A percentile compares a stretch with the other conserved stretches of the same genome.
Evolutionary conservation across 2,113 vertebrate genomes (phyloP).

Genomic region (Meriones unguiculatus): DNA sequence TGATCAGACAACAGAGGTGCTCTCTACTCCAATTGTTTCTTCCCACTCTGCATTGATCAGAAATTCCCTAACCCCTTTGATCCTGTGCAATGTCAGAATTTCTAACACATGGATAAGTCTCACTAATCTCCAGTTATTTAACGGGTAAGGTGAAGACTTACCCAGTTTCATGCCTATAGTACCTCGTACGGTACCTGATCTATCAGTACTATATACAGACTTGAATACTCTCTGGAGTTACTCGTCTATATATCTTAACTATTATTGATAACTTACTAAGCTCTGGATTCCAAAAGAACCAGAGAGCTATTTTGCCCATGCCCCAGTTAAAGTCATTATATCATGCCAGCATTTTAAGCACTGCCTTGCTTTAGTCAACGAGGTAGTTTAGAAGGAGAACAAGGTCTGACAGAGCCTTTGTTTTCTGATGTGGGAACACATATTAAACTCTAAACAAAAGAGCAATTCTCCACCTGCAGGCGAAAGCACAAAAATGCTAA

Average conservation of each 20-base stretch:
- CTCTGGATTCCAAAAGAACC: not conserved
- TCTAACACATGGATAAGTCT: not conserved
- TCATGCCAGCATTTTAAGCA: not conserved
- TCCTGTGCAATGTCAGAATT: not conserved
- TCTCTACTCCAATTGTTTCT: not conserved
- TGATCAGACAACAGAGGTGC: not conserved
- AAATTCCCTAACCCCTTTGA: not conserved
- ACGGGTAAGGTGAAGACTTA: not conserved
- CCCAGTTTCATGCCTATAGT: not conserved
- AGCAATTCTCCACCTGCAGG: constrained; percentile 17
- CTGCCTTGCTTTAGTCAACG: not conserved
- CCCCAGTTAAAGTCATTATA: not conserved
- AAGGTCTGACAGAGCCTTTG: constrained; percentile 45
- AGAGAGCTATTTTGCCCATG: not conserved
- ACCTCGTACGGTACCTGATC: not conserved
- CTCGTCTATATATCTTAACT: not conserved
- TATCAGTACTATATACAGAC: not conserved
- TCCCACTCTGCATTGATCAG: not conserved
- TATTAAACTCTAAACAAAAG: constrained; percentile 63
- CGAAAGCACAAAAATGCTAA: not conserved
- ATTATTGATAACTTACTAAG: not conserved
- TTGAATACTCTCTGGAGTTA: not conserved
- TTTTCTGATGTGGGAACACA: constrained; percentile 47
- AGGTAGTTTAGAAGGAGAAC: not conserved
- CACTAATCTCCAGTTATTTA: not conserved